Percentiles rank a stretch among this genome's conserved stretches.
Evolutionary conservation across 2,113 vertebrate genomes (phyloP).

Genomic region (Alexandromys fortis): DNA sequence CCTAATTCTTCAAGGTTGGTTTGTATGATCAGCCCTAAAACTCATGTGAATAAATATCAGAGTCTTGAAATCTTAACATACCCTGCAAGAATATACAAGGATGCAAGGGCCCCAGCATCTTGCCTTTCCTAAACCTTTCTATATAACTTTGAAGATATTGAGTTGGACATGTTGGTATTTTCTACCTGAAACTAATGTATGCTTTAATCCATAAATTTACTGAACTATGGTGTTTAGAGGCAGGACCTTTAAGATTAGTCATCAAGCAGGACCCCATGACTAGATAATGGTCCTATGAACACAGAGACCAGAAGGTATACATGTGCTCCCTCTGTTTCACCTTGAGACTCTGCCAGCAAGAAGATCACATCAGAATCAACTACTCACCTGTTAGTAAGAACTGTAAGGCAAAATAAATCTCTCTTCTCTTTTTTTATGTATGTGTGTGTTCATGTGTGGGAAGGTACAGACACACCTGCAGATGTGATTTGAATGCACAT

Average conservation of each 20-base stretch:
- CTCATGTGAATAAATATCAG: neutral
- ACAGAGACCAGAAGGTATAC: neutral
- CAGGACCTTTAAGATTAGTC: neutral
- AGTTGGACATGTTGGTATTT: neutral
- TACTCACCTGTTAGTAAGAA: neutral
- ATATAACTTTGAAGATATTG: neutral
- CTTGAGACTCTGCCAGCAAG: neutral
- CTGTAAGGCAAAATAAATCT: neutral
- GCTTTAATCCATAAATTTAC: neutral
- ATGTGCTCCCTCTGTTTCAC: neutral
- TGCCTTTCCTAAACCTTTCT: neutral
- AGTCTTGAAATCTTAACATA: neutral
- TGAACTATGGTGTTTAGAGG: neutral
- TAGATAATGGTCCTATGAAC: neutral
- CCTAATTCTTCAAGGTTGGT: neutral
- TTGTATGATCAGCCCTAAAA: conserved; percentile 19
- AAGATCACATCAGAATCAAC: neutral
- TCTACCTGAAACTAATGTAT: neutral
- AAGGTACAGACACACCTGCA: neutral
- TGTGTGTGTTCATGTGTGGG: neutral
- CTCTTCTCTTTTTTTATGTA: neutral
- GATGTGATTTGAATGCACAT: neutral
- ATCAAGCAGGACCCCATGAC: too few species aligned
- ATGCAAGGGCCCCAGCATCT: neutral
- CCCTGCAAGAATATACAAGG: neutral